Evolutionary conservation across 2,888 invertebrate genomes (phyloP).

Genomic region (Amiota communis): DNA sequence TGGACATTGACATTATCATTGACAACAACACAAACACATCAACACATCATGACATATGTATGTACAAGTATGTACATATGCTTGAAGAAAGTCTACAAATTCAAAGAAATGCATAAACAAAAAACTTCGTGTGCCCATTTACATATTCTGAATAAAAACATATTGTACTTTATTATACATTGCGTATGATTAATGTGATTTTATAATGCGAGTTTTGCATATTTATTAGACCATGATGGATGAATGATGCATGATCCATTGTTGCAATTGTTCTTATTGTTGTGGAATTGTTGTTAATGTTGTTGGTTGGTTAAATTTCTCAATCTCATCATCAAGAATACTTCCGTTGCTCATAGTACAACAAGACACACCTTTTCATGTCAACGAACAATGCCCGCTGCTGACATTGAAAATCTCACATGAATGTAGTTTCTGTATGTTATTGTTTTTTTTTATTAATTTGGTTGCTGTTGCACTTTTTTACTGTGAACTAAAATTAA

Average conservation of each 20-base stretch:
- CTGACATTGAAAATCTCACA: constrained; percentile 17
- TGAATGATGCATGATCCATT: background rate
- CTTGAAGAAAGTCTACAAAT: too few relatives aligned
- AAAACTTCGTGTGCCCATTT: too few relatives aligned
- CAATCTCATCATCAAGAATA: too few relatives aligned
- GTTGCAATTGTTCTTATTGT: background rate
- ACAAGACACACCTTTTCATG: background rate
- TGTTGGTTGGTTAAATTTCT: background rate
- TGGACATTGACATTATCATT: constrained; percentile 11
- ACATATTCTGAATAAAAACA: background rate
- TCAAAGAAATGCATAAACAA: too few relatives aligned
- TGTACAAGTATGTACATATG: too few relatives aligned
- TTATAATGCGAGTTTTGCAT: background rate
- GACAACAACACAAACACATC: background rate
- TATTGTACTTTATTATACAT: background rate
- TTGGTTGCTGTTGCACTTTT: background rate
- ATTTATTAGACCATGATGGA: background rate
- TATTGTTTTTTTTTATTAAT: background rate
- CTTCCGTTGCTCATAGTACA: background rate
- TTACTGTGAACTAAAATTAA: background rate
- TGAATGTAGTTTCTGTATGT: background rate
- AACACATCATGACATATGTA: too few relatives aligned
- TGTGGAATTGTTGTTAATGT: background rate
- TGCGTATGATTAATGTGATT: constrained; percentile 13
- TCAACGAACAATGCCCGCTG: background rate